Evolutionary conservation across 2,113 vertebrate genomes (phyloP).

Genomic region (Microcebus tavaratra): DNA sequence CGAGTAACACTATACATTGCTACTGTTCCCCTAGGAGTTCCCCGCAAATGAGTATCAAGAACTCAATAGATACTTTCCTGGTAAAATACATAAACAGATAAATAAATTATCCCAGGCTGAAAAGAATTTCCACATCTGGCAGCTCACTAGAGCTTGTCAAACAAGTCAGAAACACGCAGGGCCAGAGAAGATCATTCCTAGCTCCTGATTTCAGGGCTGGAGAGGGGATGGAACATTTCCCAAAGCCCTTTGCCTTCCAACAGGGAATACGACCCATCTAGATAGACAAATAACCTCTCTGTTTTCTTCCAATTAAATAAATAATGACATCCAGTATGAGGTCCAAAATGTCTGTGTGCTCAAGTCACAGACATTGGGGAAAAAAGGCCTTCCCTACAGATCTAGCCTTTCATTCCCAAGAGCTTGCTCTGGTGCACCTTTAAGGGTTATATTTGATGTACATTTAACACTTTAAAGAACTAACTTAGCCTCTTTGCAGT

Average conservation of each 20-base stretch:
- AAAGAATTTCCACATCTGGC: slow-evolving; percentile 88
- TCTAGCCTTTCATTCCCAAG: neutral
- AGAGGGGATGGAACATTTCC: slow-evolving; percentile 67
- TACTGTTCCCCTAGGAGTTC: slow-evolving; percentile 85
- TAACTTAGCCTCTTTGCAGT: neutral
- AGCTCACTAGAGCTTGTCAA: slow-evolving; percentile 85
- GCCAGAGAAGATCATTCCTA: slow-evolving; percentile 83
- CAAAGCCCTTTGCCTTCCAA: slow-evolving; percentile 26
- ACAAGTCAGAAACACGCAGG: slow-evolving; percentile 85
- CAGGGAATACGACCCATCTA: slow-evolving; percentile 55
- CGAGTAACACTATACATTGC: slow-evolving; percentile 83
- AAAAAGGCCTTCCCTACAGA: neutral
- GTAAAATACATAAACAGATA: slow-evolving; percentile 87
- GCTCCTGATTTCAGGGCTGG: slow-evolving; percentile 73
- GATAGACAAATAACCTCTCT: slow-evolving; percentile 21
- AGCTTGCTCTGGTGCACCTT: neutral
- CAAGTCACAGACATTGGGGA: neutral
- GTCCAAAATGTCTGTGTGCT: slow-evolving; percentile 5
- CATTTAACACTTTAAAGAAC: neutral
- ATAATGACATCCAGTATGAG: slow-evolving; percentile 4
- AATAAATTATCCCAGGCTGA: slow-evolving; percentile 87
- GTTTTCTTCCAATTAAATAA: slow-evolving; percentile 62
- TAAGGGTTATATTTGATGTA: neutral
- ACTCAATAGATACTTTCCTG: slow-evolving; percentile 85
- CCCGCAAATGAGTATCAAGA: slow-evolving; percentile 84